phyloP scores from a whole-genome alignment of 2,113 vertebrate genomes.

The Takifugu flavidus region DNA sequence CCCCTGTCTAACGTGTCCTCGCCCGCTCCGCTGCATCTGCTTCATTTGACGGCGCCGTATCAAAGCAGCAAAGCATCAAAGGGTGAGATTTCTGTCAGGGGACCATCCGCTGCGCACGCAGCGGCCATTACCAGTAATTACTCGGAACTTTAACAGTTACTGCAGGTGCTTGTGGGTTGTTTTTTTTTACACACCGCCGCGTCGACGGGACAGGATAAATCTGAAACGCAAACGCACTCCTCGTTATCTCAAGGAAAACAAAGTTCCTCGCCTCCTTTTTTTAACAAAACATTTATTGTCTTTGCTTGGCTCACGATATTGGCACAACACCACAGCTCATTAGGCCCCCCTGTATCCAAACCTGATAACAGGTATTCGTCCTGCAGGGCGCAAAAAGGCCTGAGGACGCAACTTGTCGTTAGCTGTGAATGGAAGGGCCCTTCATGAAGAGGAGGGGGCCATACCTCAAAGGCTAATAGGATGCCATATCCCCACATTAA shows the following conservation, averaged over 20 bases:
- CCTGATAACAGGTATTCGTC: slow-evolving; percentile 67
- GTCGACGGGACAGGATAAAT: not conserved
- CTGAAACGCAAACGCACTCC: slow-evolving; percentile 1
- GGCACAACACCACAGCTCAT: slow-evolving; percentile 70
- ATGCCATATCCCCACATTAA: slow-evolving; percentile 85
- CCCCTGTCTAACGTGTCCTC: slow-evolving; percentile 61
- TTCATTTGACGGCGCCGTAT: slow-evolving; percentile 96
- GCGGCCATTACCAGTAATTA: slow-evolving; percentile 75
- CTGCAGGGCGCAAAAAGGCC: slow-evolving; percentile 50
- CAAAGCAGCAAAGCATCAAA: slow-evolving; percentile 97
- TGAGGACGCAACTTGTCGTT: slow-evolving; percentile 71
- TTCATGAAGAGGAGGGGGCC: slow-evolving; percentile 62
- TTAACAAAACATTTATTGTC: slow-evolving; percentile 63
- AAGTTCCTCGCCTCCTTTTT: slow-evolving; percentile 57
- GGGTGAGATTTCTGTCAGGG: slow-evolving; percentile 90
- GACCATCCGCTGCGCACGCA: slow-evolving; percentile 70
- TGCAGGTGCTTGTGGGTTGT: not conserved
- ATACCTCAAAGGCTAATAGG: slow-evolving; percentile 89
- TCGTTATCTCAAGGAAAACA: slow-evolving; percentile 51
- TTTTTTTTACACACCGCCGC: not conserved
- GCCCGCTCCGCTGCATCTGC: slow-evolving; percentile 59
- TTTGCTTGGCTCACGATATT: slow-evolving; percentile 50
- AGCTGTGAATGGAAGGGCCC: slow-evolving; percentile 65
- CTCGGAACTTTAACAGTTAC: slow-evolving; percentile 23
- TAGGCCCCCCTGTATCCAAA: slow-evolving; percentile 56